These are phyloP conservation scores for Tyrophagus putrescentiae DNA, from an alignment of 1,140 invertebrate genomes.

Conservation along the genomic window DNA sequence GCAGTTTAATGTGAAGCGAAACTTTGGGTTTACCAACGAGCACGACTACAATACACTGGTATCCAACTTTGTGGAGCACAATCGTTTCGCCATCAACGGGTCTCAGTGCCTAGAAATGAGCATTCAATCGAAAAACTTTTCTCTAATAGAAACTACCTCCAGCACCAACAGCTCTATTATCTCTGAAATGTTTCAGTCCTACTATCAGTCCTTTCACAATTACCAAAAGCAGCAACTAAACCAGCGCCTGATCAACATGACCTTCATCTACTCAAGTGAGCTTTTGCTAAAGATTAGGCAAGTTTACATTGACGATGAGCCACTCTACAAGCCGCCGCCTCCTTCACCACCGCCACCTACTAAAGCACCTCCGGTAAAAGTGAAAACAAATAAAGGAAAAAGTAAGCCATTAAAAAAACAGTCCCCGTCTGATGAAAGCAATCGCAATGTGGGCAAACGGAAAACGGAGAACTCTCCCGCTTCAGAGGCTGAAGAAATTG, in stretches of 20 bases:
- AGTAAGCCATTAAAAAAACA: neutral
- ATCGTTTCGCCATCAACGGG: neutral
- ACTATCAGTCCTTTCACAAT: neutral
- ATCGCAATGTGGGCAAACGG: conserved; percentile 1
- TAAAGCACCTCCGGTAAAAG: too few relatives aligned
- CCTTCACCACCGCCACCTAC: neutral
- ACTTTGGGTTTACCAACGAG: conserved; percentile 3
- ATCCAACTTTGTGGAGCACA: neutral
- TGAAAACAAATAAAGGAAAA: too few relatives aligned
- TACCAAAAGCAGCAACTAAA: neutral
- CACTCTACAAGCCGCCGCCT: neutral
- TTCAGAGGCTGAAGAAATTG: neutral
- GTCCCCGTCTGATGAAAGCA: neutral
- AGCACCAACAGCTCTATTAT: neutral
- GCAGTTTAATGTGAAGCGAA: neutral
- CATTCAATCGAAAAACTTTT: conserved; percentile 7
- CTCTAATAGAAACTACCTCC: neutral
- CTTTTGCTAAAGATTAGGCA: conserved; percentile 2
- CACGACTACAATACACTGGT: neutral
- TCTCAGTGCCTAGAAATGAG: conserved; percentile 4
- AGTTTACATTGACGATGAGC: conserved; percentile 3
- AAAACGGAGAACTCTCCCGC: neutral
- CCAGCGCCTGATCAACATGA: conserved; percentile 6
- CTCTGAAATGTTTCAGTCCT: neutral
- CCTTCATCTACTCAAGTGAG: conserved; percentile 8